These are phyloP conservation scores for Labeo calbasu DNA, from an alignment of 2,797 vertebrate genomes.

Conservation along the genomic window DNA sequence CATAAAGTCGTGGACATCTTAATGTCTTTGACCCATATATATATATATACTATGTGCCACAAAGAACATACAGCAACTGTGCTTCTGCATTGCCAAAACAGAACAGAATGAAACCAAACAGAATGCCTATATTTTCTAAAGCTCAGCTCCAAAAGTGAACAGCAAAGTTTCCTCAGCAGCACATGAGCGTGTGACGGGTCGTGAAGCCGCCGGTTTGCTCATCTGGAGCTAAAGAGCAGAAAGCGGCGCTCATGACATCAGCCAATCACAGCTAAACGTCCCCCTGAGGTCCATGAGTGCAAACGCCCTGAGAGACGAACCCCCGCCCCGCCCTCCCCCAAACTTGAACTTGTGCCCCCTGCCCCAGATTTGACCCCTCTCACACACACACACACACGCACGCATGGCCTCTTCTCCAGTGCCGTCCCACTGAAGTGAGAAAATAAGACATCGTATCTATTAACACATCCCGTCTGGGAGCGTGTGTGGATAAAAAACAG, in stretches of 20 bases:
- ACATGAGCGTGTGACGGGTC: neutral
- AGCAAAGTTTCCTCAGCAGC: neutral
- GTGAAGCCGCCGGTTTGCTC: neutral
- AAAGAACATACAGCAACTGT: neutral
- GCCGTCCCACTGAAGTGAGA: slow-evolving; percentile 80
- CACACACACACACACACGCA: slow-evolving; percentile 67
- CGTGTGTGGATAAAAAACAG: neutral
- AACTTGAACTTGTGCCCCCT: slow-evolving; percentile 85
- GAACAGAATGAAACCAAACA: neutral
- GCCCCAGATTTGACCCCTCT: slow-evolving; percentile 82
- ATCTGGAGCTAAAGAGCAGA: slow-evolving; percentile 35
- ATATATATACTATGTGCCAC: too few species aligned
- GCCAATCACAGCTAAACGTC: slow-evolving; percentile 53
- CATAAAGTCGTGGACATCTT: too few species aligned
- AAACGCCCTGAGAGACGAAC: slow-evolving; percentile 20
- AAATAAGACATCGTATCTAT: slow-evolving; percentile 90
- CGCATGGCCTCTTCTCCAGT: slow-evolving; percentile 68
- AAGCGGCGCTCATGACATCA: slow-evolving; percentile 5
- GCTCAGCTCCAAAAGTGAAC: neutral
- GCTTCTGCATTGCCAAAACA: neutral
- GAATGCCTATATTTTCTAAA: neutral
- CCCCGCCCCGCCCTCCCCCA: slow-evolving; percentile 47
- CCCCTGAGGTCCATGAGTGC: slow-evolving; percentile 51
- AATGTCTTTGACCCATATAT: too few species aligned
- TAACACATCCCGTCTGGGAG: slow-evolving; percentile 77